phyloP scores from a whole-genome alignment of 2,113 vertebrate species.

The Caloenas nicobarica region DNA sequence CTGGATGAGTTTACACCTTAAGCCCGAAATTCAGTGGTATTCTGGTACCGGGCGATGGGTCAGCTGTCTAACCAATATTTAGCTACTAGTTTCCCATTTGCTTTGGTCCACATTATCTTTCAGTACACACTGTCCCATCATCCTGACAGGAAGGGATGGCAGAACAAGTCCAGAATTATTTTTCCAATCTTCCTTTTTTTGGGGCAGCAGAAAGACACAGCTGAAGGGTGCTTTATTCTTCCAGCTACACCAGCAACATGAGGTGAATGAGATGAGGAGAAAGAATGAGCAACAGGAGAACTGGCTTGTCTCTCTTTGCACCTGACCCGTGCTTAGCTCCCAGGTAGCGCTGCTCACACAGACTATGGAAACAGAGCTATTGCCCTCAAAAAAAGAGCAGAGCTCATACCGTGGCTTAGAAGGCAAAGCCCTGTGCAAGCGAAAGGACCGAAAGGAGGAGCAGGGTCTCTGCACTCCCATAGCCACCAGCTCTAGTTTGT shows the following conservation, averaged over 20 bases:
- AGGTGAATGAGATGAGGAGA: neutral
- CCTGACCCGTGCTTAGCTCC: neutral
- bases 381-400: neutral
- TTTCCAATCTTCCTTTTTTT: neutral
- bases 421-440: neutral
- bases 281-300: neutral
- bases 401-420: neutral
- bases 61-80: neutral
- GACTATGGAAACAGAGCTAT: neutral
- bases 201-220: neutral
- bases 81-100: neutral
- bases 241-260: neutral
- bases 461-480: neutral
- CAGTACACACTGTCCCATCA: accelerated
- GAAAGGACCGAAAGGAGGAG: neutral
- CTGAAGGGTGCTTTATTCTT: neutral
- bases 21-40: neutral
- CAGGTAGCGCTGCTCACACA: neutral
- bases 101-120: neutral
- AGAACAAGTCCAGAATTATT: neutral
- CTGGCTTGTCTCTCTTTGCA: neutral
- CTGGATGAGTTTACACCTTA: neutral
- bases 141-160: neutral
- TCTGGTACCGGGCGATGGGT: neutral
- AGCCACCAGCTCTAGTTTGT: neutral